phyloP scores from a whole-genome alignment of 2,113 vertebrate species.

The Castor canadensis region DNA sequence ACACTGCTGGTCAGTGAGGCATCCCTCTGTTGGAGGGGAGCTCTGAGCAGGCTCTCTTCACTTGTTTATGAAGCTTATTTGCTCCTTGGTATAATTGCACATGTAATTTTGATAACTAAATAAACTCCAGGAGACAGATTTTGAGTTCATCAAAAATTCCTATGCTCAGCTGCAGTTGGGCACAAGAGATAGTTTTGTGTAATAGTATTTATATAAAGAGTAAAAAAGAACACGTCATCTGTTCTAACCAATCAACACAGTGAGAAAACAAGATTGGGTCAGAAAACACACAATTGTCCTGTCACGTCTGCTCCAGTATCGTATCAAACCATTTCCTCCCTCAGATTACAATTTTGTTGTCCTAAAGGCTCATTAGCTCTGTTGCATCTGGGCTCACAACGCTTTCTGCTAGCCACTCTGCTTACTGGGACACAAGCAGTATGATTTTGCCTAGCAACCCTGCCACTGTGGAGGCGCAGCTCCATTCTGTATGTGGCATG shows the following conservation, averaged over 20 bases:
- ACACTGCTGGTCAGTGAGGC: background rate
- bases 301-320: background rate
- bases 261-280: background rate
- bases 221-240: background rate
- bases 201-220: background rate
- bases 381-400: background rate
- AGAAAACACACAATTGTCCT: background rate
- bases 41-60: background rate
- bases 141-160: slow-evolving; percentile 7
- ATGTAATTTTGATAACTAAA: background rate
- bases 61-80: background rate
- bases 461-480: background rate
- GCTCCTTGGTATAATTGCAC: background rate
- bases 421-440: background rate
- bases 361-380: background rate
- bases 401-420: background rate
- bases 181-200: background rate
- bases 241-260: background rate
- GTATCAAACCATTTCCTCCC: background rate
- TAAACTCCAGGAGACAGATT: slow-evolving; percentile 6
- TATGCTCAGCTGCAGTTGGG: background rate
- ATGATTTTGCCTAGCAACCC: slow-evolving; percentile 51
- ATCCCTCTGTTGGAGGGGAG: background rate
- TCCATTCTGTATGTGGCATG: background rate
- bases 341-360: background rate